These are phyloP conservation scores for Oncorhynchus mykiss DNA, from an alignment of 2,113 vertebrate genomes.

Conservation along the genomic window DNA sequence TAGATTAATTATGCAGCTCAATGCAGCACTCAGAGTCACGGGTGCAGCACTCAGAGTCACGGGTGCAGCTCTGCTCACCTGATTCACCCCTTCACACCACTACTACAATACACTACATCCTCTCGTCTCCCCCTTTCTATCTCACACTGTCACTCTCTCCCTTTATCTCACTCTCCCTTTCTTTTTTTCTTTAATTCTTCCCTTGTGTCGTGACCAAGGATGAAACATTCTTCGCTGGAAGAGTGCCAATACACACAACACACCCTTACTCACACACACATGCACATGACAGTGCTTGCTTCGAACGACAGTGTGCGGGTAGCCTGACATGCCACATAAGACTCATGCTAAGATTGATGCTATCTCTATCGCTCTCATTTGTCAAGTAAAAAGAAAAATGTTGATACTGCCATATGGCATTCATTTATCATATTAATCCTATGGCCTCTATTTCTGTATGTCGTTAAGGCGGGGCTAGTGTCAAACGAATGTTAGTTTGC, in stretches of 20 bases:
- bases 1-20: constrained; percentile 79
- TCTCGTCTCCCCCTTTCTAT: not conserved
- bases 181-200: not conserved
- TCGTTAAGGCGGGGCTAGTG: no score
- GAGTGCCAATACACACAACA: not conserved
- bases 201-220: not conserved
- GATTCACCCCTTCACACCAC: not conserved
- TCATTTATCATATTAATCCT: no score
- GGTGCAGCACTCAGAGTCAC: constrained; percentile 72
- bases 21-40: constrained; percentile 74
- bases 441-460: no score
- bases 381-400: no score
- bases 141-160: not conserved
- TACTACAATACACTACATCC: no score
- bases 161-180: constrained; percentile 20
- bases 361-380: not conserved
- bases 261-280: not conserved
- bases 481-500: no score
- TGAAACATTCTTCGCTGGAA: not conserved
- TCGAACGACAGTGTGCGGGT: not conserved
- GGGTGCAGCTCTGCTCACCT: constrained; percentile 59
- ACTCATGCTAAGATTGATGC: not conserved
- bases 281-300: not conserved
- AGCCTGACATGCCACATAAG: not conserved
- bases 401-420: no score